Evolutionary conservation across 2,113 vertebrate genomes (phyloP).

Genomic region (Echinops telfairi): DNA sequence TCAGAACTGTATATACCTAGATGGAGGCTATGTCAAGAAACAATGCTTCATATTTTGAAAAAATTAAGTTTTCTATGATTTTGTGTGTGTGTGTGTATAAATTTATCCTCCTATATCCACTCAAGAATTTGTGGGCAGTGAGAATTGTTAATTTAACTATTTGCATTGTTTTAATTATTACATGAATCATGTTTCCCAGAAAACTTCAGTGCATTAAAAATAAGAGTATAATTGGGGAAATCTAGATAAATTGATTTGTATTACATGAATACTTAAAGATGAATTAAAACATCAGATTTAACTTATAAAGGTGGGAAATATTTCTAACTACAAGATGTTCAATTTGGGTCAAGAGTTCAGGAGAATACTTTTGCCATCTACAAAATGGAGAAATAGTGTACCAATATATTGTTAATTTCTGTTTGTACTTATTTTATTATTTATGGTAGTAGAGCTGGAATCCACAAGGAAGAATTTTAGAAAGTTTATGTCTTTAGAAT

Average conservation of each 20-base stretch:
- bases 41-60: no score
- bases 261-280: neutral
- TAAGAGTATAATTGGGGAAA: neutral
- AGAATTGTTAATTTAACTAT: neutral
- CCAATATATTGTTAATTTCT: neutral
- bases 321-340: neutral
- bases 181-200: neutral
- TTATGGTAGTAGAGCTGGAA: neutral
- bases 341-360: neutral
- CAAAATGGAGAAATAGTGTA: neutral
- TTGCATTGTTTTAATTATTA: neutral
- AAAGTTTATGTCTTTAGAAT: neutral
- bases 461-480: neutral
- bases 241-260: neutral
- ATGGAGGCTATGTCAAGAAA: no score
- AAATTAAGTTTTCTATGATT: no score
- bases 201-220: neutral
- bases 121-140: neutral
- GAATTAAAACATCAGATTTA: neutral
- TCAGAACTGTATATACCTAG: no score
- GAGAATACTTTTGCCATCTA: neutral
- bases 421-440: neutral
- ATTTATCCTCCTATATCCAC: neutral
- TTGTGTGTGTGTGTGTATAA: no score
- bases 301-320: neutral